phyloP scores from a whole-genome alignment of 2,113 vertebrate species.

The Lepidothrix coronata region DNA sequence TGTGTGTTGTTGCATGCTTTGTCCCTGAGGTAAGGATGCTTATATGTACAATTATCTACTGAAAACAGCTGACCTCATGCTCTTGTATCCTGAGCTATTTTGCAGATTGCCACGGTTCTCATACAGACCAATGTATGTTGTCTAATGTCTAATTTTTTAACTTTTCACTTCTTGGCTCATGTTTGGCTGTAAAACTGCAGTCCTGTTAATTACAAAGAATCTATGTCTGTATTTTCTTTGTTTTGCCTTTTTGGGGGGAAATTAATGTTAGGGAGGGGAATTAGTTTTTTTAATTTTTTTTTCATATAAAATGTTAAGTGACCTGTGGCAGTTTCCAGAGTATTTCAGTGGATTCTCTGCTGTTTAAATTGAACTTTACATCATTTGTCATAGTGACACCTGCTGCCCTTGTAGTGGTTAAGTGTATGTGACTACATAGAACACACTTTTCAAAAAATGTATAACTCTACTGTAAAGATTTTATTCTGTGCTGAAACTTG shows the following conservation, averaged over 20 bases:
- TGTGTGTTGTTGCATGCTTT: conserved; percentile 31
- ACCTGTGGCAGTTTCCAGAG: conserved; percentile 60
- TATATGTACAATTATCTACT: conserved; percentile 51
- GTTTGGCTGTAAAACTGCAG: conserved; percentile 31
- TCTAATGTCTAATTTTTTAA: conserved; percentile 36
- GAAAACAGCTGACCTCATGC: conserved; percentile 65
- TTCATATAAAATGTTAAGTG: conserved; percentile 27
- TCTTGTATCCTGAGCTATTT: conserved; percentile 33
- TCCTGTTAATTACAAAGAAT: conserved; percentile 58
- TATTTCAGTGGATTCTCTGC: conserved; percentile 57
- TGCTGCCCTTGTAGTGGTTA: conserved; percentile 50
- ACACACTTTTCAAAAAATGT: conserved; percentile 46
- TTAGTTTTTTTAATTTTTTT: not conserved
- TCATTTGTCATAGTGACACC: conserved; percentile 63
- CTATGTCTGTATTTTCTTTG: conserved; percentile 41
- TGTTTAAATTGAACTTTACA: conserved; percentile 64
- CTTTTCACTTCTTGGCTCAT: conserved; percentile 33
- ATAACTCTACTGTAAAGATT: conserved; percentile 49
- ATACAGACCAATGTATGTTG: not conserved
- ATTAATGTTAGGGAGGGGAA: not conserved
- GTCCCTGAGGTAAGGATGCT: conserved; percentile 51
- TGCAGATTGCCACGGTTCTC: not conserved
- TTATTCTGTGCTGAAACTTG: conserved; percentile 38
- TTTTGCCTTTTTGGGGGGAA: not conserved
- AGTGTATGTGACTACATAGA: conserved; percentile 26